Conservation (phyloP, 2,113 vertebrate genomes). For the Empidonax traillii region DNA sequence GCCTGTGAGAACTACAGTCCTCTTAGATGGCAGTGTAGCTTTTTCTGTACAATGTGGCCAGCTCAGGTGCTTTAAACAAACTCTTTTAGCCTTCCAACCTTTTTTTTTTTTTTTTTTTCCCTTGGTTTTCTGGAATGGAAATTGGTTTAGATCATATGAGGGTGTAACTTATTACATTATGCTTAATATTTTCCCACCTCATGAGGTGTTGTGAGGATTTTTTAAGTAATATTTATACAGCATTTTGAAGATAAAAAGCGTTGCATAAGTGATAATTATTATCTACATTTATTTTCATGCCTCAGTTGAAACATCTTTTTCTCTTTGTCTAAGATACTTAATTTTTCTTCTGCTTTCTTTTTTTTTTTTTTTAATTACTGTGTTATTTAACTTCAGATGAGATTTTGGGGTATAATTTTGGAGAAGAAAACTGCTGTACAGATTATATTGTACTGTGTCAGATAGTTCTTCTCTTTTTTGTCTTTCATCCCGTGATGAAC, state of each 20-base stretch:
- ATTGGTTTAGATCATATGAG: neutral
- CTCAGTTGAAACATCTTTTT: constrained; percentile 58
- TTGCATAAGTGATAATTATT: constrained; percentile 56
- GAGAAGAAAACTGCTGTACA: neutral
- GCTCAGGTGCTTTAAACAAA: neutral
- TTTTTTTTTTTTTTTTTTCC: neutral
- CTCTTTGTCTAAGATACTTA: constrained; percentile 12
- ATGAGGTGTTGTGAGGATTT: constrained; percentile 15
- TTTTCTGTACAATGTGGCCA: neutral
- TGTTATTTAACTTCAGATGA: constrained; percentile 22
- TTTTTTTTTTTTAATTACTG: neutral
- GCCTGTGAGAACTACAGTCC: neutral
- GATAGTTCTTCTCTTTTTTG: neutral
- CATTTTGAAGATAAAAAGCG: constrained; percentile 37
- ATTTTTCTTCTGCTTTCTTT: neutral
- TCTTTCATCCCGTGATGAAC: constrained; percentile 11
- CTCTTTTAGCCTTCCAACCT: neutral
- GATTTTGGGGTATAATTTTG: neutral
- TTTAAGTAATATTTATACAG: constrained; percentile 61
- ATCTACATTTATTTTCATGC: constrained; percentile 56
- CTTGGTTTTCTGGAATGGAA: neutral
- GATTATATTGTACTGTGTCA: constrained; percentile 5
- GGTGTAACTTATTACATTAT: neutral
- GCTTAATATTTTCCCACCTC: constrained; percentile 45
- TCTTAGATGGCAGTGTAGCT: neutral